Base-by-base conservation (phyloP, 2,797 vertebrate species). In the Karalla daura region DNA sequence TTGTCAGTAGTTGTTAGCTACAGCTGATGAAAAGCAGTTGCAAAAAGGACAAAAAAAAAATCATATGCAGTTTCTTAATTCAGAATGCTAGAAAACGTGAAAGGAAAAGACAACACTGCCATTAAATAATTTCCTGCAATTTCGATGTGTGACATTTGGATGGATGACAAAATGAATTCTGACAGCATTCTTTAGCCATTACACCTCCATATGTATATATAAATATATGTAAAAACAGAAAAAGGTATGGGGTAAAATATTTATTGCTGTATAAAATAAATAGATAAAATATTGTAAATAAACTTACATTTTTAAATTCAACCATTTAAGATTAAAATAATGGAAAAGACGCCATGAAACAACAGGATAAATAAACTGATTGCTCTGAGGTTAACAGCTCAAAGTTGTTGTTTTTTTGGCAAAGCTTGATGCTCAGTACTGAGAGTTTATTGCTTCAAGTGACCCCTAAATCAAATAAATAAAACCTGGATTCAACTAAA, bases 201-300 rank as follows among this genome's bases (percentile, higher is more conserved):
- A 45, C 7, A 17, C 14, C n/a, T n/a, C n/a, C n/a, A n/a, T n/a
- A n/a, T n/a, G n/a, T n/a, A n/a, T n/a, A n/a, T n/a, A n/a, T n/a
- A n/a, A n/a, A n/a, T n/a, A n/a, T n/a, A n/a, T 39, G 1, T n/a
- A 36, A 49, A 33, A 54, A 5, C 35, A 14, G 3, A 36, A 24
- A 47, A 32, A 56, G 12, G 1, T 21, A 15, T 69, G 39, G 56
- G 20, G 39, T 64, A 69, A 80, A 74, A 86, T 87, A 91, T 92
- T 90, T 91, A 92, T 91, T 92, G 1, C 32, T 51, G 14, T 76
- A 32, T 56, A 74, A 69, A 88, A 85, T 88, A 86, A 88, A 88
- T 88, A 85, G 43, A 84, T 86, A 86, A 87, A 83, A 86, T 79
- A 81, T 77, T 86, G 80, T 86, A 86, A 81, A 89, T 79, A 80